A percentile compares a stretch with the other conserved stretches of the same genome.
phyloP scores from a whole-genome alignment of 1,140 invertebrate species.

The Penaeus vannamei region DNA sequence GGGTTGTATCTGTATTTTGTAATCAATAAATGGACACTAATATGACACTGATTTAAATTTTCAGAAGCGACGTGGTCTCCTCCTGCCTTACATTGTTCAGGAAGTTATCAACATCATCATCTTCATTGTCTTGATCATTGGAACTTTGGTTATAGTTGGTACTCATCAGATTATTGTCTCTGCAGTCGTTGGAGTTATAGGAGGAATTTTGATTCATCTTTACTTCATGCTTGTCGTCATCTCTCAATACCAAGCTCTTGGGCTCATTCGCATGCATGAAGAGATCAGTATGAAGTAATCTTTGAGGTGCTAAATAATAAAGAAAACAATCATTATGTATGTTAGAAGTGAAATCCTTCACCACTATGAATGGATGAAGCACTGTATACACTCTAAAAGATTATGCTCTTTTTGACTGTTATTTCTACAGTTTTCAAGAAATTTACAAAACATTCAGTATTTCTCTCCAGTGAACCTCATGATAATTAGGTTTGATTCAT shows the following conservation, averaged over 20 bases:
- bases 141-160: slow-evolving; percentile 39
- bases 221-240: slow-evolving; percentile 65
- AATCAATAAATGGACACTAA: too few relatives aligned
- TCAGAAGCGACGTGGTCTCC: slow-evolving; percentile 63
- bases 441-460: too few relatives aligned
- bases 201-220: slow-evolving; percentile 13
- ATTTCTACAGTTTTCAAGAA: too few relatives aligned
- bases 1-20: background rate
- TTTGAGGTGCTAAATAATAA: too few relatives aligned
- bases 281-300: slow-evolving; percentile 66
- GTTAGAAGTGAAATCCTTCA: too few relatives aligned
- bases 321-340: background rate
- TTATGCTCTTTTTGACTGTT: too few relatives aligned
- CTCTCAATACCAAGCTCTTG: slow-evolving; percentile 67
- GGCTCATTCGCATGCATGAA: slow-evolving; percentile 66
- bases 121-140: slow-evolving; percentile 29
- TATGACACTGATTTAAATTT: slow-evolving; percentile 9
- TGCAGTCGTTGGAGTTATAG: background rate
- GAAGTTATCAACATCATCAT: slow-evolving; percentile 39
- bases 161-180: background rate
- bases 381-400: too few relatives aligned
- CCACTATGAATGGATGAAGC: too few relatives aligned
- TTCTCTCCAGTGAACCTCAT: too few relatives aligned
- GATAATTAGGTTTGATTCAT: too few relatives aligned
- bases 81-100: slow-evolving; percentile 54